Percentiles rank a stretch among this genome's conserved stretches.
phyloP scores from a whole-genome alignment of 2,797 vertebrate species.

The Petrocephalus sullivani region DNA sequence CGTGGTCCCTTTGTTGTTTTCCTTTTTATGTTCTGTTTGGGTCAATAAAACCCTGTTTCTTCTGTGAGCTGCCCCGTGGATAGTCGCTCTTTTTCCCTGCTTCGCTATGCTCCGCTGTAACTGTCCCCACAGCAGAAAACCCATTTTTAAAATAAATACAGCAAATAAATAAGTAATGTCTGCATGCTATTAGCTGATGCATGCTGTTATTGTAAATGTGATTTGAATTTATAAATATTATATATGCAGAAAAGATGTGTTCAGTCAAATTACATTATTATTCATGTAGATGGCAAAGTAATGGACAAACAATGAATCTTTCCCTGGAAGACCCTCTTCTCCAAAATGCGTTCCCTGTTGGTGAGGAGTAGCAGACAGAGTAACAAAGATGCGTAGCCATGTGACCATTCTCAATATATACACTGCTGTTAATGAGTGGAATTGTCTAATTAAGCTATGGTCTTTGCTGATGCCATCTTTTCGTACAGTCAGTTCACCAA shows the following conservation, averaged over 20 bases:
- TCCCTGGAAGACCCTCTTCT: neutral
- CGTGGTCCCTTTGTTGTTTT: too few species aligned
- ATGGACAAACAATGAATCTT: neutral
- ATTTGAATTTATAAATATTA: conserved; percentile 1
- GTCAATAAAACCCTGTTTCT: too few species aligned
- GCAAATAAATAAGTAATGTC: neutral
- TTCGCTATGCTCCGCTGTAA: too few species aligned
- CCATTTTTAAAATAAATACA: neutral
- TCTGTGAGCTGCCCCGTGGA: too few species aligned
- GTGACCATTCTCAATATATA: neutral
- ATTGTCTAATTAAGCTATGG: neutral
- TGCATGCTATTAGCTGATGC: neutral
- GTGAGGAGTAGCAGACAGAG: neutral
- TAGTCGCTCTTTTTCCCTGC: too few species aligned
- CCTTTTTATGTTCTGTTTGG: too few species aligned
- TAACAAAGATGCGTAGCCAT: neutral
- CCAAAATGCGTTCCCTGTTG: neutral
- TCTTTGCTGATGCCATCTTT: neutral
- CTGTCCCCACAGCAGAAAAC: neutral
- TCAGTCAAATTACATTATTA: neutral
- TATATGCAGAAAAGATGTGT: neutral
- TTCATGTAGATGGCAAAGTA: neutral
- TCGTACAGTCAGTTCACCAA: too few species aligned
- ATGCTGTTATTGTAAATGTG: conserved; percentile 1
- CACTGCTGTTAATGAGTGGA: neutral